A percentile compares a stretch with the other conserved stretches of the same genome.
phyloP scores from a whole-genome alignment of 2,113 vertebrate species.

The Toxotes chatareus region DNA sequence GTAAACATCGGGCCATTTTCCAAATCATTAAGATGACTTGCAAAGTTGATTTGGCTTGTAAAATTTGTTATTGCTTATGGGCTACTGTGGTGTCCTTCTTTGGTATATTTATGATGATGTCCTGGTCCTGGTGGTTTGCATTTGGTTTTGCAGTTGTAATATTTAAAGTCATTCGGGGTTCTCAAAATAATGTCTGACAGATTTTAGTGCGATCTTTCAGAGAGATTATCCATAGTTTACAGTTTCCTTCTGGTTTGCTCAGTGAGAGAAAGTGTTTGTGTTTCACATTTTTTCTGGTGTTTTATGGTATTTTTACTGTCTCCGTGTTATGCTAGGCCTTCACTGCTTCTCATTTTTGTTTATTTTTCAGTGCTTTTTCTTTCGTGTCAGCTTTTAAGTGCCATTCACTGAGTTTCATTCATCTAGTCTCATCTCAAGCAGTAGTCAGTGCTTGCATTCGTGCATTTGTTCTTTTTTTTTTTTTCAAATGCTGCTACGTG shows the following conservation, averaged over 20 bases:
- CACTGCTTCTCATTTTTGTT: background rate
- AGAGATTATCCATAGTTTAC: background rate
- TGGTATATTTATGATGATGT: slow-evolving; percentile 29
- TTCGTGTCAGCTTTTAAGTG: background rate
- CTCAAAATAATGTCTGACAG: background rate
- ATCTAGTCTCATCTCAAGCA: background rate
- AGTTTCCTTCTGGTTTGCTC: background rate
- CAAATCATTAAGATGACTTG: slow-evolving; percentile 40
- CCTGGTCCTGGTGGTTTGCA: slow-evolving; percentile 33
- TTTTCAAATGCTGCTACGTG: background rate
- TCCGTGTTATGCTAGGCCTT: background rate
- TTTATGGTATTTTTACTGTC: background rate
- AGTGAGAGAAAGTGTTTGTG: background rate
- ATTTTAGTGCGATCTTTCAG: background rate
- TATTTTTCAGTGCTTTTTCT: background rate
- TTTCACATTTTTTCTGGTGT: background rate
- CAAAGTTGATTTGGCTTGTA: slow-evolving; percentile 55
- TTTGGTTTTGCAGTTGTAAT: slow-evolving; percentile 43
- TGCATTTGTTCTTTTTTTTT: background rate
- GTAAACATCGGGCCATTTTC: slow-evolving; percentile 31
- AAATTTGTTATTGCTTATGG: slow-evolving; percentile 28
- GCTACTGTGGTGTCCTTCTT: background rate
- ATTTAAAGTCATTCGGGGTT: background rate
- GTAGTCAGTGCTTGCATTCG: background rate
- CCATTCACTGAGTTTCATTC: background rate